A percentile compares a stretch with the other conserved stretches of the same genome.
These are phyloP conservation scores for Pemphredon lugubris DNA, from an alignment of 2,888 invertebrate species.

Conservation along the genomic window DNA sequence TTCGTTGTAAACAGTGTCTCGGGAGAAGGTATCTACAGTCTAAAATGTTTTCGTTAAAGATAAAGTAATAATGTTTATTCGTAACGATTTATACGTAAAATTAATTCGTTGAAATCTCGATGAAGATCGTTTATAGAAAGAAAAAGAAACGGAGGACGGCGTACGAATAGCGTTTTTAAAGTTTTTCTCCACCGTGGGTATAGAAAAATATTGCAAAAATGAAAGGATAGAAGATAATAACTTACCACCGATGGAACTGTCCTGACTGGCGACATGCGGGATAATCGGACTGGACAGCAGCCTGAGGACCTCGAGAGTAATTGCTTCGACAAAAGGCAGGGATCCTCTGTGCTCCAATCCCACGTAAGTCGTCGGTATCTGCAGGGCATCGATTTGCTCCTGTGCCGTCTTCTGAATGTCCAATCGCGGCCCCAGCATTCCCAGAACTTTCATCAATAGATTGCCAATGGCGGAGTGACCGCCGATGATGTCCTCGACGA, in stretches of 20 bases:
- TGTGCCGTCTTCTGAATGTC: constrained; percentile 83
- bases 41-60: no score
- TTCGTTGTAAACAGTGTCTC: no score
- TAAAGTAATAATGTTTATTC: no score
- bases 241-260: constrained; percentile 85
- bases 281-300: constrained; percentile 86
- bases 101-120: no score
- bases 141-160: no score
- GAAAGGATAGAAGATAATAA: constrained; percentile 31
- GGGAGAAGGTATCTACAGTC: no score
- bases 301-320: constrained; percentile 85
- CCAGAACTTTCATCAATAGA: constrained; percentile 84
- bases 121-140: no score
- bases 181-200: no score
- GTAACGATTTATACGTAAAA: no score
- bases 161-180: no score
- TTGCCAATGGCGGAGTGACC: constrained; percentile 87
- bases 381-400: constrained; percentile 81
- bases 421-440: constrained; percentile 82
- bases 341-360: constrained; percentile 81
- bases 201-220: background rate
- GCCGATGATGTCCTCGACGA: constrained; percentile 83
- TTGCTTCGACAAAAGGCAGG: constrained; percentile 85
- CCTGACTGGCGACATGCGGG: constrained; percentile 85
- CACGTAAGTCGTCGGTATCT: constrained; percentile 65